A percentile compares a stretch with the other conserved stretches of the same genome.
phyloP scores from a whole-genome alignment of 2,888 invertebrate species.

The Rhimphoctona megacephalus region DNA sequence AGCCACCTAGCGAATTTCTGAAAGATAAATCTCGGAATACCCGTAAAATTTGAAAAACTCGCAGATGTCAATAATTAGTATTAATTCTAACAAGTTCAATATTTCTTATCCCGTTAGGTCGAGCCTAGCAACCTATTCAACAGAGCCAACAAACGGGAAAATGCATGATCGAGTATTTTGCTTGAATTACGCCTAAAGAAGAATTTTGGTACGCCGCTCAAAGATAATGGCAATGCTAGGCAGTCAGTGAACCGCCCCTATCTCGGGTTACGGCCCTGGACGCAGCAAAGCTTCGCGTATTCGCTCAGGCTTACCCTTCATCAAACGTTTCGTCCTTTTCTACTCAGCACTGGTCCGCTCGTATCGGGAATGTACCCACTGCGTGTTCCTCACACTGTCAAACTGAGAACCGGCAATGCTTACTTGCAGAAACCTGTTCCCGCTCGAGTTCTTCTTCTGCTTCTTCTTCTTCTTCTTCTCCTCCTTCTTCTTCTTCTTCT shows the following conservation, averaged over 20 bases:
- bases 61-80: no score
- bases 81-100: no score
- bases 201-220: background rate
- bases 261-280: slow-evolving; percentile 69
- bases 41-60: no score
- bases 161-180: background rate
- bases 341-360: slow-evolving; percentile 61
- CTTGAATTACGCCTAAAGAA: background rate
- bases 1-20: no score
- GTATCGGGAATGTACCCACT: slow-evolving; percentile 63
- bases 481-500: slow-evolving; percentile 63
- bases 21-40: background rate
- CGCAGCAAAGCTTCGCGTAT: slow-evolving; percentile 49
- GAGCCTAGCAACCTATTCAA: background rate
- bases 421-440: slow-evolving; percentile 83
- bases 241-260: slow-evolving; percentile 11
- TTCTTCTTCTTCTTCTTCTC: slow-evolving; percentile 60
- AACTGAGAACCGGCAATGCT: slow-evolving; percentile 66
- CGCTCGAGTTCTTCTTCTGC: slow-evolving; percentile 65
- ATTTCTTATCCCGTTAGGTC: no score
- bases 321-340: slow-evolving; percentile 42
- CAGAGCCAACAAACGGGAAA: background rate
- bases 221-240: background rate
- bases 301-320: slow-evolving; percentile 35
- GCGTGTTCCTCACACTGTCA: slow-evolving; percentile 63